Conservation (phyloP, 2,797 vertebrate genomes). For the Aselliscus stoliczkanus region DNA sequence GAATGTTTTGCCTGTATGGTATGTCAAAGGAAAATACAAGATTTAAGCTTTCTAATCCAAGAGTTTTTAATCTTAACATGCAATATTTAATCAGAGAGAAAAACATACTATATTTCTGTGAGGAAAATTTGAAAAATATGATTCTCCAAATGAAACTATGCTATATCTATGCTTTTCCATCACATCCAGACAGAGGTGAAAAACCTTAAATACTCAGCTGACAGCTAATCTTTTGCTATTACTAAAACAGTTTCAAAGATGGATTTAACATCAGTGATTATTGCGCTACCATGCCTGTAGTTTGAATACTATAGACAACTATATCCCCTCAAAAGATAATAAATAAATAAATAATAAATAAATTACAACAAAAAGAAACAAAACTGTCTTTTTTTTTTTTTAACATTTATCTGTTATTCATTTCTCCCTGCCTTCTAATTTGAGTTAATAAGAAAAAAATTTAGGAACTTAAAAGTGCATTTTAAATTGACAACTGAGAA, state of each 20-base stretch:
- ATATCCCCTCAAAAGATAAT: not conserved
- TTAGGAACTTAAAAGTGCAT: not conserved
- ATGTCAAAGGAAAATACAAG: not conserved
- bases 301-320: not conserved
- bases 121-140: not conserved
- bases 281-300: not conserved
- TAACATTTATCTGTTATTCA: not conserved
- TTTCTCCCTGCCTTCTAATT: not conserved
- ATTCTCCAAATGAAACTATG: not conserved
- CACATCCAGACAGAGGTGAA: not conserved
- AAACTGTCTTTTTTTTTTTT: not conserved
- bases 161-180: not conserved
- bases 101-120: not conserved
- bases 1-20: not conserved
- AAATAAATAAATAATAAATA: not conserved
- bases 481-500: not conserved
- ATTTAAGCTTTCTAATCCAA: not conserved
- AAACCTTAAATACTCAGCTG: not conserved
- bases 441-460: not conserved
- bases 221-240: not conserved
- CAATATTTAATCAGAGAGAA: not conserved
- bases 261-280: not conserved
- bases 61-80: not conserved
- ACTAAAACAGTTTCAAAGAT: not conserved
- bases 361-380: not conserved